phyloP scores from a whole-genome alignment of 2,113 vertebrate genomes.

The Bucco capensis region DNA sequence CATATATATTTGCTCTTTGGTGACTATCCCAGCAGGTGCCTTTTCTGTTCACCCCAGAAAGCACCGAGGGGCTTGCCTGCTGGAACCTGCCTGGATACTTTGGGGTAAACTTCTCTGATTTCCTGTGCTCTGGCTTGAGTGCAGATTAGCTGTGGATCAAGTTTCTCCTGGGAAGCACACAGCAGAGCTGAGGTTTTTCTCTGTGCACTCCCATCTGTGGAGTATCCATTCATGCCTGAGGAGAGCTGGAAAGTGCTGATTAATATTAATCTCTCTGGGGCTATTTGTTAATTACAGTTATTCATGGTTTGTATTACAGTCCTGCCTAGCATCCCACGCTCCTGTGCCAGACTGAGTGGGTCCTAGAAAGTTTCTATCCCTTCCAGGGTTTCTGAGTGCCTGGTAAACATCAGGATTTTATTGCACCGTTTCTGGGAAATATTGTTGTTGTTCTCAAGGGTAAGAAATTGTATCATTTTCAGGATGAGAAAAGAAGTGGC shows the following conservation, averaged over 20 bases:
- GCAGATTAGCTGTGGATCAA: neutral
- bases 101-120: neutral
- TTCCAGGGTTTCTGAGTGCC: neutral
- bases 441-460: neutral
- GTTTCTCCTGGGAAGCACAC: neutral
- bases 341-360: neutral
- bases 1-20: neutral
- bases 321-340: neutral
- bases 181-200: neutral
- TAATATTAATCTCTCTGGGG: neutral
- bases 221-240: neutral
- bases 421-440: conserved; percentile 24
- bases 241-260: neutral
- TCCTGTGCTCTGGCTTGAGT: neutral
- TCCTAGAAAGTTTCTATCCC: neutral
- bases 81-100: neutral
- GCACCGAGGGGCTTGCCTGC: neutral
- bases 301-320: neutral
- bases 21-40: neutral
- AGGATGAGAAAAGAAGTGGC: neutral
- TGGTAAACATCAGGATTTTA: neutral
- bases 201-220: neutral
- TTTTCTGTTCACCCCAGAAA: neutral
- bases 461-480: neutral
- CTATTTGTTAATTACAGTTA: conserved; percentile 3